These are phyloP conservation scores for Aepyceros melampus DNA, from an alignment of 2,113 vertebrate species.

Conservation along the genomic window DNA sequence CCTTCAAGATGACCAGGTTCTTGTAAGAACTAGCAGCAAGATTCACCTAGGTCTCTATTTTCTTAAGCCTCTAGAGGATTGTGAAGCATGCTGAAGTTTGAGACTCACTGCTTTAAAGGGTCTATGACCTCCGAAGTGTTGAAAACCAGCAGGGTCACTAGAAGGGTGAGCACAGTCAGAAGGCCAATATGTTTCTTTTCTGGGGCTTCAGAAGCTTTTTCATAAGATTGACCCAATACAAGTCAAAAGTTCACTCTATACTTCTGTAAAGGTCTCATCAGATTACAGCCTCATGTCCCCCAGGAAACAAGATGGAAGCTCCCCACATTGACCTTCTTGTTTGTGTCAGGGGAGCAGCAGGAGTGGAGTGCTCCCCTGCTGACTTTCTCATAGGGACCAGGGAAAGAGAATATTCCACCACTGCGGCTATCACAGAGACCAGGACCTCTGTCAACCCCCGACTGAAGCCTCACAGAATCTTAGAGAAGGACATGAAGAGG, in stretches of 20 bases:
- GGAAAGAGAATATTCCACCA: neutral
- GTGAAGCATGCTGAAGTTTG: neutral
- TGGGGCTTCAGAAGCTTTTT: neutral
- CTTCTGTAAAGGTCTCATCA: neutral
- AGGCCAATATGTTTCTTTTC: neutral
- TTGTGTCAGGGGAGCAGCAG: neutral
- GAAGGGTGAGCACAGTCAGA: neutral
- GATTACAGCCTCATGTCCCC: neutral
- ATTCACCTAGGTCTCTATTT: neutral
- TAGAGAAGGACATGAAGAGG: neutral
- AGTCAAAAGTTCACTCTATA: neutral
- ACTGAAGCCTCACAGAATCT: neutral
- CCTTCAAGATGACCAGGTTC: neutral
- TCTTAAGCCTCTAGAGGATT: neutral
- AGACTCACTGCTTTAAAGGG: neutral
- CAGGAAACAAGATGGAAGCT: neutral
- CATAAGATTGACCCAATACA: neutral
- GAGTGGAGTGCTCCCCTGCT: neutral
- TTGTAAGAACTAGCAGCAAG: neutral
- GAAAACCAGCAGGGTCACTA: neutral
- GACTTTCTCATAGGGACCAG: neutral
- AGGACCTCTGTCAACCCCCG: neutral
- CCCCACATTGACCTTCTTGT: neutral
- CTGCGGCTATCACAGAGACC: neutral
- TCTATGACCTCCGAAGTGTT: neutral